Conservation (phyloP, 2,888 invertebrate species). For the Phortica magna region DNA sequence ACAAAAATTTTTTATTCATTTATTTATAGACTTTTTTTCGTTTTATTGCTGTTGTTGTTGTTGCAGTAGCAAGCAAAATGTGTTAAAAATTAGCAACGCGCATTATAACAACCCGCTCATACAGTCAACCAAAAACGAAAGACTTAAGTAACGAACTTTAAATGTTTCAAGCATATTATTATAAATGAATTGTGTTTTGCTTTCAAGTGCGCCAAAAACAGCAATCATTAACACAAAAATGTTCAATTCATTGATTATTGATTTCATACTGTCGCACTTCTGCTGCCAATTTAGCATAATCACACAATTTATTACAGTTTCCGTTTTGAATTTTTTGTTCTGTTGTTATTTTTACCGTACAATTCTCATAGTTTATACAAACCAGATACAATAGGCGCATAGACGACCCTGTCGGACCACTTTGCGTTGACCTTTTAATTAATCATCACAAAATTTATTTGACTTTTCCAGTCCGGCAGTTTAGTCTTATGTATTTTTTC, state of each 20-base stretch:
- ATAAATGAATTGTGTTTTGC: too few species aligned
- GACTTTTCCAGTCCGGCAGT: background rate
- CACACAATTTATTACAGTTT: too few species aligned
- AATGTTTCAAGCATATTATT: background rate
- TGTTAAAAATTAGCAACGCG: background rate
- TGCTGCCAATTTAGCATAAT: too few species aligned
- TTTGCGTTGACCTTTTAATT: background rate
- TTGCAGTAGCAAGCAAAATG: background rate
- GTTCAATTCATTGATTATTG: too few species aligned
- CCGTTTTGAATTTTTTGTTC: background rate
- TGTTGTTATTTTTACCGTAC: background rate
- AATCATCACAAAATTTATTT: background rate
- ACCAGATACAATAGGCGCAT: background rate
- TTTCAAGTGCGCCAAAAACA: too few species aligned
- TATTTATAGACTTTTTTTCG: background rate
- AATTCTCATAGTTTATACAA: background rate
- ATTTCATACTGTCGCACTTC: too few species aligned
- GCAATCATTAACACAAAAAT: too few species aligned
- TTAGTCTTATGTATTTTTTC: background rate
- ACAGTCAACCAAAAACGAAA: background rate
- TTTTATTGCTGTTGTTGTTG: background rate
- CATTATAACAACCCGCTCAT: background rate
- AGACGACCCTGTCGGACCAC: background rate
- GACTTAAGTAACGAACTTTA: background rate
- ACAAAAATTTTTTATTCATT: constrained; percentile 2